Conservation (phyloP, 1,140 invertebrate species). For the Macrobrachium rosenbergii region DNA sequence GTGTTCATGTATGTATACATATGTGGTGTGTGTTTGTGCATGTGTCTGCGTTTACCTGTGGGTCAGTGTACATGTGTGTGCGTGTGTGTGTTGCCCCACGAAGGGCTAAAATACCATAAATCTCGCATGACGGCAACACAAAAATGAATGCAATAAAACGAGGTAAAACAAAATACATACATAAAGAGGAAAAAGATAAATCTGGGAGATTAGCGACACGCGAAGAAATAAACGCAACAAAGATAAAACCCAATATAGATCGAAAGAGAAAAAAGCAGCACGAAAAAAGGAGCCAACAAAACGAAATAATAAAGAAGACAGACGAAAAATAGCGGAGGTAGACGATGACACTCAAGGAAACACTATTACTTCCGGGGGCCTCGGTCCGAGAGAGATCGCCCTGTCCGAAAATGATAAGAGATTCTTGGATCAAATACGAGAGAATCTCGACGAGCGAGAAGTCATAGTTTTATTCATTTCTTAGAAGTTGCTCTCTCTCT, state of each 20-base stretch:
- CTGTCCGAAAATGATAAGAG: no score
- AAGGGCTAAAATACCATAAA: no score
- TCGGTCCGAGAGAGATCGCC: no score
- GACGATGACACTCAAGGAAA: neutral
- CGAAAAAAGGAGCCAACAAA: neutral
- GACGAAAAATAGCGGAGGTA: slow-evolving; percentile 3
- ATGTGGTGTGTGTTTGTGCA: no score
- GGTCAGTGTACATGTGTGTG: neutral
- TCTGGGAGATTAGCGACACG: neutral
- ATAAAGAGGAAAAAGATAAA: neutral
- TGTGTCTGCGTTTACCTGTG: no score
- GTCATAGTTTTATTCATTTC: neutral
- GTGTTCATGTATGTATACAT: no score
- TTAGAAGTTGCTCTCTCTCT: slow-evolving; percentile 4
- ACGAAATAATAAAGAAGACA: no score
- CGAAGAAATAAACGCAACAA: neutral
- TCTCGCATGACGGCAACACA: no score
- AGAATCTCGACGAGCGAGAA: neutral
- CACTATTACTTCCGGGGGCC: no score
- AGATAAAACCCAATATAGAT: neutral
- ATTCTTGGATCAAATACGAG: no score
- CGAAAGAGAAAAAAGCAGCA: neutral
- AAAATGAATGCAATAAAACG: neutral
- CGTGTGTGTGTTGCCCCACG: no score
- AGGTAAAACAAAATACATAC: neutral